Evolutionary conservation across 2,797 vertebrate species (phyloP).

Genomic region (Poecilia wingei): DNA sequence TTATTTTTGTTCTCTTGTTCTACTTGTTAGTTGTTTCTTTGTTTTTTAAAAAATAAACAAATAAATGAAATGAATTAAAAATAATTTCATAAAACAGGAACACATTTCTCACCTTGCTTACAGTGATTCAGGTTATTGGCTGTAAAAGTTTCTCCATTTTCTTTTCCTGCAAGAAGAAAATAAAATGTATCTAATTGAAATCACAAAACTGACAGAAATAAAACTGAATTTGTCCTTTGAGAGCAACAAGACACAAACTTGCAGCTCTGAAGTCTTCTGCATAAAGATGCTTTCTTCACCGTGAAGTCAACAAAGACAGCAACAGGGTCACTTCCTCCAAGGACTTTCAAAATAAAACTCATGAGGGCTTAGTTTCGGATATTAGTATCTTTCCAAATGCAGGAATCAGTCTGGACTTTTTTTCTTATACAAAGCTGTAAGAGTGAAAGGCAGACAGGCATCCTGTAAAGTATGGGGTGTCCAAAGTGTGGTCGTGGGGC

Average conservation of each 20-base stretch:
- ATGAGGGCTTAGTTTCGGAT: background rate
- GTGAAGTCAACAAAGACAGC: conserved; percentile 1
- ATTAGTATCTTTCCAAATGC: background rate
- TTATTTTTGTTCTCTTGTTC: too few species aligned
- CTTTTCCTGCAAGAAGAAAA: conserved; percentile 7
- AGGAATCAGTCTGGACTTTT: background rate
- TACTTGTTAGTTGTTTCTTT: too few species aligned
- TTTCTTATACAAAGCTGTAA: background rate
- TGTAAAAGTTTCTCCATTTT: conserved; percentile 40
- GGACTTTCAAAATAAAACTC: conserved; percentile 59
- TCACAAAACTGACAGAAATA: rapidly evolving
- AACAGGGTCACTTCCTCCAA: conserved; percentile 32
- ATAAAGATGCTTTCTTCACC: conserved; percentile 32
- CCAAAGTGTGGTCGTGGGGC: too few species aligned
- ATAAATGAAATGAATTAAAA: background rate
- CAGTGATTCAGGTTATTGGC: conserved; percentile 37
- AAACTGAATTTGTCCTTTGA: background rate
- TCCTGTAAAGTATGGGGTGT: background rate
- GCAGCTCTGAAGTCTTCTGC: conserved; percentile 28
- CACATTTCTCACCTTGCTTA: conserved; percentile 52
- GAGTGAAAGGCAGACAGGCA: background rate
- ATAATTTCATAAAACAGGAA: background rate
- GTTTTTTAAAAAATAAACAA: background rate
- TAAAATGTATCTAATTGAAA: background rate
- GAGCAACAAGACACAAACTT: conserved; percentile 31